These are phyloP conservation scores for Sebastes jordani DNA, from an alignment of 2,797 vertebrate species.

Conservation along the genomic window DNA sequence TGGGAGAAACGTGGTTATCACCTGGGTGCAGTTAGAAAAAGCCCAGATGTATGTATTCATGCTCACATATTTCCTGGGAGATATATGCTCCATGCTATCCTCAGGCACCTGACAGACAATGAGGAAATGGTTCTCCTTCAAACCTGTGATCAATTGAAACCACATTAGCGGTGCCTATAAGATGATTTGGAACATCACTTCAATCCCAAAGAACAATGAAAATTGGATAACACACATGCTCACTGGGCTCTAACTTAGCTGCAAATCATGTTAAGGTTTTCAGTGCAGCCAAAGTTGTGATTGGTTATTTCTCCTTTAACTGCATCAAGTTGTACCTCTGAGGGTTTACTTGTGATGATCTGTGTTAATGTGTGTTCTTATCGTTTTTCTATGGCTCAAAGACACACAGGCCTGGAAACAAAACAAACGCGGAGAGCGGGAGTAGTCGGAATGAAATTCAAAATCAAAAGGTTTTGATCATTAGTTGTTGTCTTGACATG, in stretches of 20 bases:
- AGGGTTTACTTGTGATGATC: conserved; percentile 80
- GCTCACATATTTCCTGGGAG: conserved; percentile 59
- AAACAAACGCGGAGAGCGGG: conserved; percentile 43
- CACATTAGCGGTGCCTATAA: conserved; percentile 91
- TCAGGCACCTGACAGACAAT: conserved; percentile 88
- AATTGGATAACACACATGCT: conserved; percentile 92
- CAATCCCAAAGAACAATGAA: conserved; percentile 87
- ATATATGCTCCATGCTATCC: conserved; percentile 78
- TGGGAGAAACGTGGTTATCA: conserved; percentile 53
- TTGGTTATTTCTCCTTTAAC: conserved; percentile 85
- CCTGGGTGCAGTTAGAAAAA: conserved; percentile 53
- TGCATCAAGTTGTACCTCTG: conserved; percentile 80
- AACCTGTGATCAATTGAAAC: conserved; percentile 92
- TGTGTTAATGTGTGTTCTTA: conserved; percentile 79
- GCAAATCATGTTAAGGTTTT: conserved; percentile 90
- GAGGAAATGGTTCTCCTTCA: conserved; percentile 85
- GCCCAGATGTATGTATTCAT: conserved; percentile 63
- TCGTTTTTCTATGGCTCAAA: conserved; percentile 74
- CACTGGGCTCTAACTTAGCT: conserved; percentile 81
- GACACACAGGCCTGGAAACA: conserved; percentile 62
- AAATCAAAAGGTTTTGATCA: conserved; percentile 48
- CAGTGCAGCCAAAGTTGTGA: conserved; percentile 84
- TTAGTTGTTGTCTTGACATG: conserved; percentile 21
- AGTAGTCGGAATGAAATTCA: conserved; percentile 54
- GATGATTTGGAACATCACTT: conserved; percentile 94